Evolutionary conservation across 2,797 vertebrate species (phyloP).

Genomic region (Otus scops): DNA sequence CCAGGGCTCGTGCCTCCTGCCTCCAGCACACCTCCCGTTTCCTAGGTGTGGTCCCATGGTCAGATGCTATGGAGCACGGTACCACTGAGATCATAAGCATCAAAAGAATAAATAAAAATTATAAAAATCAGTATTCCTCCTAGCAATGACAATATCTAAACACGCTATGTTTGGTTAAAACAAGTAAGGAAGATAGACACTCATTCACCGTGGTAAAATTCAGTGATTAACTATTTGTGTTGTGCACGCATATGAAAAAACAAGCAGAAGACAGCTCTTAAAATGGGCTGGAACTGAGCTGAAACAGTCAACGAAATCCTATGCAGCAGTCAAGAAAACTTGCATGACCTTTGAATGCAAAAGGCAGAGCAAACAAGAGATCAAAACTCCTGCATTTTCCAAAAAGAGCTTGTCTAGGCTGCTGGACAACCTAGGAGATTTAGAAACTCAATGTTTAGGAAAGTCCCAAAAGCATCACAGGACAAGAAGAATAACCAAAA

Average conservation of each 20-base stretch:
- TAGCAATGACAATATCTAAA: neutral
- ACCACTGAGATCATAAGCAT: neutral
- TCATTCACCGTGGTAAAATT: neutral
- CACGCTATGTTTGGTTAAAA: neutral
- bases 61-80: neutral
- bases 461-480: neutral
- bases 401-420: neutral
- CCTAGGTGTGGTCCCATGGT: neutral
- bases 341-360: neutral
- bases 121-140: neutral
- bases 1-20: neutral
- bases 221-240: neutral
- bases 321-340: neutral
- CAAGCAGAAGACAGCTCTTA: neutral
- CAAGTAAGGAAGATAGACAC: neutral
- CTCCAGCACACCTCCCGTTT: neutral
- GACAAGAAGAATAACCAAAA: neutral
- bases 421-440: neutral
- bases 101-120: neutral
- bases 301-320: neutral
- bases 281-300: neutral
- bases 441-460: fast-evolving
- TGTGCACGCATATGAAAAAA: neutral
- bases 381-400: neutral
- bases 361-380: neutral